These are phyloP conservation scores for Euphydryas editha DNA, from an alignment of 2,888 invertebrate genomes.

Conservation along the genomic window DNA sequence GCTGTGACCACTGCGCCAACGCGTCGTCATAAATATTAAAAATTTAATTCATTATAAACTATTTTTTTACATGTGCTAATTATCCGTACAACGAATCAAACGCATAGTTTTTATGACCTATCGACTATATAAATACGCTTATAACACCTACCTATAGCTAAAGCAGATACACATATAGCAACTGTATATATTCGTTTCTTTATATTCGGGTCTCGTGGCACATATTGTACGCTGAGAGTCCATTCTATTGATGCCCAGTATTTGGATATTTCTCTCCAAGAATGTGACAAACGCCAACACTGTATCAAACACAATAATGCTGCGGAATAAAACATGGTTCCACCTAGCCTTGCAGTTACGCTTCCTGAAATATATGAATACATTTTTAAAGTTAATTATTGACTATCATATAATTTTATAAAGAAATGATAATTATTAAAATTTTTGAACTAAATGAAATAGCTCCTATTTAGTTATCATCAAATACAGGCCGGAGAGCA, in stretches of 20 bases:
- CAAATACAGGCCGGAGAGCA: no score
- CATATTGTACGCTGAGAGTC: slow-evolving; percentile 45
- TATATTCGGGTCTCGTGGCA: slow-evolving; percentile 53
- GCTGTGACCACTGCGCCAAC: no score
- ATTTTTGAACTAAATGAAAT: no score
- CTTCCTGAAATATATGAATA: slow-evolving; percentile 55
- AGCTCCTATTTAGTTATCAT: no score
- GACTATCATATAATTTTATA: no score
- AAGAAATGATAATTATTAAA: no score
- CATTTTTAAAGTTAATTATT: background rate
- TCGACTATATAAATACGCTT: background rate
- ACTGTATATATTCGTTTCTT: slow-evolving; percentile 52
- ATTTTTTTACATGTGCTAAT: no score
- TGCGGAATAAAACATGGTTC: slow-evolving; percentile 66
- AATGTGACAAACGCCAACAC: slow-evolving; percentile 53
- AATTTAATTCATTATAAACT: no score
- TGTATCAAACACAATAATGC: slow-evolving; percentile 56
- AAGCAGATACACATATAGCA: slow-evolving; percentile 46
- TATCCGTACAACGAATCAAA: no score
- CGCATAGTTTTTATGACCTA: no score
- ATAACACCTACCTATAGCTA: slow-evolving; percentile 46
- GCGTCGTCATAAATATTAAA: no score
- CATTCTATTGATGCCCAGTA: slow-evolving; percentile 58
- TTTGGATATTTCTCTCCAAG: slow-evolving; percentile 52
- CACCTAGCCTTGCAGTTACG: slow-evolving; percentile 61